These are phyloP conservation scores for Drosophila virilis DNA, from an alignment of 1,140 invertebrate species.

Conservation along the genomic window DNA sequence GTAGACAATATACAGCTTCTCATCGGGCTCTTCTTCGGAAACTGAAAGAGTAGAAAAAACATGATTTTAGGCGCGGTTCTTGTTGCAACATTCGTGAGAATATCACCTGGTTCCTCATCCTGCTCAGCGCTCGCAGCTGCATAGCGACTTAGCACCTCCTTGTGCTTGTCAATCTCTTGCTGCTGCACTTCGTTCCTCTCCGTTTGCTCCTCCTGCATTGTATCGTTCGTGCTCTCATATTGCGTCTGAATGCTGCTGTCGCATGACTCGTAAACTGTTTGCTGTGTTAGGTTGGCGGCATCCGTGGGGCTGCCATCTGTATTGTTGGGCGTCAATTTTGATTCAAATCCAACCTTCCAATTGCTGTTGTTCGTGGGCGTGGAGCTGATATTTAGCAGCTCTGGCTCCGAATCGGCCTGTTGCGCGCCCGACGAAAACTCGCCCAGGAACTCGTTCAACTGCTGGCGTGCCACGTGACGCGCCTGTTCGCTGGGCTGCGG, in stretches of 20 bases:
- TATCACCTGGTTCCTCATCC: slow-evolving; percentile 51
- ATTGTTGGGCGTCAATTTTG: slow-evolving; percentile 53
- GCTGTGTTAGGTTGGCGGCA: slow-evolving; percentile 7
- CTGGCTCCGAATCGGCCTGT: not conserved
- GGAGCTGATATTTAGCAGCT: slow-evolving; percentile 39
- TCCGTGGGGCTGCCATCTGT: not conserved
- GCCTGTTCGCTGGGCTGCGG: slow-evolving; percentile 43
- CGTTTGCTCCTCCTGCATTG: slow-evolving; percentile 2
- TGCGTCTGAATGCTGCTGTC: slow-evolving; percentile 45
- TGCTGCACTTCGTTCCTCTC: not conserved
- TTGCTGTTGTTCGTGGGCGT: slow-evolving; percentile 46
- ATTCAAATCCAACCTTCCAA: slow-evolving; percentile 15
- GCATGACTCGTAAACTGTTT: slow-evolving; percentile 65
- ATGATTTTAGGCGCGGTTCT: not conserved
- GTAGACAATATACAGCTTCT: slow-evolving; percentile 75
- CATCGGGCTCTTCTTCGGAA: slow-evolving; percentile 78
- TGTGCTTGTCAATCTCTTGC: slow-evolving; percentile 53
- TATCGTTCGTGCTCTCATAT: slow-evolving; percentile 47
- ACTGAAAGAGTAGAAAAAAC: slow-evolving; percentile 33
- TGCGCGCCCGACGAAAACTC: slow-evolving; percentile 38
- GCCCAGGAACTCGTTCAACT: slow-evolving; percentile 69
- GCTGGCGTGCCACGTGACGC: slow-evolving; percentile 48
- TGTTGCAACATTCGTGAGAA: too few relatives aligned
- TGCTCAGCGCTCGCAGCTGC: slow-evolving; percentile 2
- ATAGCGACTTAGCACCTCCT: slow-evolving; percentile 58